Conservation (phyloP, 2,888 invertebrate genomes). For the Tenthredo livida region DNA sequence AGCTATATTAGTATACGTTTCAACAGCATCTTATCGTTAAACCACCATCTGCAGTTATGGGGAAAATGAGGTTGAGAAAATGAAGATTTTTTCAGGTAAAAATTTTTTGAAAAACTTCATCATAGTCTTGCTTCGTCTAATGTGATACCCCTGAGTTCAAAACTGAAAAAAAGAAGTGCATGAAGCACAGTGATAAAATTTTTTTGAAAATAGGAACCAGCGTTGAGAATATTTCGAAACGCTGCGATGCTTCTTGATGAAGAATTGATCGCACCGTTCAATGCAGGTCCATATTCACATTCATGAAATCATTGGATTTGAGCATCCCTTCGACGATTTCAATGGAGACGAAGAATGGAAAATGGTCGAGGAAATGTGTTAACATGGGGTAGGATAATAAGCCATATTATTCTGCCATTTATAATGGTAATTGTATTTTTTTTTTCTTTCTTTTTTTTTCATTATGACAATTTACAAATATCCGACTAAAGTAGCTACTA, state of each 20-base stretch:
- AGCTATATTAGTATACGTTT: neutral
- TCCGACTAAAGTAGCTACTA: conserved; percentile 56
- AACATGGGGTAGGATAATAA: neutral
- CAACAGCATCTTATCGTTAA: neutral
- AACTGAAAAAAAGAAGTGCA: too few relatives aligned
- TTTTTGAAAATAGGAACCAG: too few relatives aligned
- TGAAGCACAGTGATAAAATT: too few relatives aligned
- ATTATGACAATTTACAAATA: conserved; percentile 66
- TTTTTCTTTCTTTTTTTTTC: conserved; percentile 34
- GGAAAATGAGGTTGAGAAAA: neutral
- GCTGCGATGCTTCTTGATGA: too few relatives aligned
- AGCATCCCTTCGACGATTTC: neutral
- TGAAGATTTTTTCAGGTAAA: neutral
- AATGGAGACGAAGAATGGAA: neutral
- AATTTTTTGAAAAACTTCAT: neutral
- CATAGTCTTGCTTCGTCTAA: neutral
- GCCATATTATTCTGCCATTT: neutral
- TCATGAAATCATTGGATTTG: neutral
- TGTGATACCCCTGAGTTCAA: too few relatives aligned
- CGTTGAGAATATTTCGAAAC: too few relatives aligned
- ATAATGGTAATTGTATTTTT: conserved; percentile 56
- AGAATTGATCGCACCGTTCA: too few relatives aligned
- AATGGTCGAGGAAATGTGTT: neutral
- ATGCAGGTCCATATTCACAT: too few relatives aligned
- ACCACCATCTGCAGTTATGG: neutral